Conservation (phyloP, 2,113 vertebrate species). For the Chaetodon auriga region DNA sequence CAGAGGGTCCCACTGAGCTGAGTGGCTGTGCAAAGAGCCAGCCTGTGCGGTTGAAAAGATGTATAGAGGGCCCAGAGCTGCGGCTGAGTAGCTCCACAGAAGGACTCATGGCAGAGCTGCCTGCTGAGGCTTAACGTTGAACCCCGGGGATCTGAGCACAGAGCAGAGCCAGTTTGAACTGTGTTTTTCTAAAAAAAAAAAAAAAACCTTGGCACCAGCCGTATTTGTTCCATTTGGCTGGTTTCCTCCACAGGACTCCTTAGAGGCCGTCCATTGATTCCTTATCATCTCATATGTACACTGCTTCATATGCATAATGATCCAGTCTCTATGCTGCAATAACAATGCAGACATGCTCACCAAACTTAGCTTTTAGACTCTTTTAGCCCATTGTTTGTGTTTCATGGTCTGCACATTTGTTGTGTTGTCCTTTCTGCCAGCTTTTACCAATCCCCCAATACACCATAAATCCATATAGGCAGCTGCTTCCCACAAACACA, state of each 20-base stretch:
- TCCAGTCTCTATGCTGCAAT: background rate
- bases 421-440: background rate
- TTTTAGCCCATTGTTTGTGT: background rate
- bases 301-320: background rate
- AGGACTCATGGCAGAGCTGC: conserved; percentile 38
- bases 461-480: background rate
- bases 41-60: conserved; percentile 49
- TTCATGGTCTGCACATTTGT: background rate
- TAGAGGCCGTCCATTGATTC: conserved; percentile 8
- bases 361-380: background rate
- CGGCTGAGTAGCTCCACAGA: conserved; percentile 31
- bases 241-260: conserved; percentile 5
- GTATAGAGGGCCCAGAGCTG: conserved; percentile 19
- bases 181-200: conserved; percentile 17
- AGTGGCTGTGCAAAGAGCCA: conserved; percentile 33
- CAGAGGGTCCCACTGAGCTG: conserved; percentile 48
- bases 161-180: conserved; percentile 12
- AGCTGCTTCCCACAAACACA: background rate
- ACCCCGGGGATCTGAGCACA: conserved; percentile 25
- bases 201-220: conserved; percentile 35
- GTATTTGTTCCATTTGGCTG: conserved; percentile 43
- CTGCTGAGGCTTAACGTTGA: conserved; percentile 45
- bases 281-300: conserved; percentile 17
- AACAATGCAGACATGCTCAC: background rate
- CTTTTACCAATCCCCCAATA: background rate